A percentile compares a stretch with the other conserved stretches of the same genome.
Conservation (phyloP, 2,113 vertebrate species). For the Barbus barbus region DNA sequence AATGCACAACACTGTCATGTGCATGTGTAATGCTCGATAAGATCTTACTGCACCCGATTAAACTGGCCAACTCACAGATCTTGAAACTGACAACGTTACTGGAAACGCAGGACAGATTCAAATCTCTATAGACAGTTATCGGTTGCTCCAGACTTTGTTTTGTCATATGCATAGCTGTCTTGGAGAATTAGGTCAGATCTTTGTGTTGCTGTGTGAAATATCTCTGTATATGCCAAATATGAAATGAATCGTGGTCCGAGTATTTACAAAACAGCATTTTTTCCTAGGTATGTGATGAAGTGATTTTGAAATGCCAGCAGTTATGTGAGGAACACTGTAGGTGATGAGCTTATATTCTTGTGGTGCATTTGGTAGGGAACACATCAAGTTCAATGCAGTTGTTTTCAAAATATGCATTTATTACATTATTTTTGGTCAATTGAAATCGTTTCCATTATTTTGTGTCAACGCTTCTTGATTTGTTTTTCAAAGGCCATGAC, state of each 20-base stretch:
- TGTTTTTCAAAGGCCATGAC: conserved; percentile 62
- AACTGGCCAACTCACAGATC: conserved; percentile 20
- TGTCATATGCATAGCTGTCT: background rate
- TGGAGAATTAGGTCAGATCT: background rate
- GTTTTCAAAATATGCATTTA: too few relatives aligned
- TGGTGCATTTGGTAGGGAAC: background rate
- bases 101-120: background rate
- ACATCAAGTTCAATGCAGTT: background rate
- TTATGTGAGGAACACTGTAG: background rate
- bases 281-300: background rate
- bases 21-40: background rate
- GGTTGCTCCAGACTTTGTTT: conserved; percentile 1
- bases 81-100: background rate
- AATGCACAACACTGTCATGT: background rate
- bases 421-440: conserved; percentile 64
- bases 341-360: background rate
- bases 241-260: background rate
- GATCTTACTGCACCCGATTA: background rate
- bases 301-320: conserved; percentile 27
- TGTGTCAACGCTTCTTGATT: conserved; percentile 62
- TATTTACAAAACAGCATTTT: conserved; percentile 46
- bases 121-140: background rate
- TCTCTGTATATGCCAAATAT: conserved; percentile 2
- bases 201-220: conserved; percentile 24
- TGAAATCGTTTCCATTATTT: conserved; percentile 73